These are phyloP conservation scores for Chondrosia reniformis DNA, from an alignment of 37 sponge, comb jelly and placozoan genomes.

Conservation along the genomic window DNA sequence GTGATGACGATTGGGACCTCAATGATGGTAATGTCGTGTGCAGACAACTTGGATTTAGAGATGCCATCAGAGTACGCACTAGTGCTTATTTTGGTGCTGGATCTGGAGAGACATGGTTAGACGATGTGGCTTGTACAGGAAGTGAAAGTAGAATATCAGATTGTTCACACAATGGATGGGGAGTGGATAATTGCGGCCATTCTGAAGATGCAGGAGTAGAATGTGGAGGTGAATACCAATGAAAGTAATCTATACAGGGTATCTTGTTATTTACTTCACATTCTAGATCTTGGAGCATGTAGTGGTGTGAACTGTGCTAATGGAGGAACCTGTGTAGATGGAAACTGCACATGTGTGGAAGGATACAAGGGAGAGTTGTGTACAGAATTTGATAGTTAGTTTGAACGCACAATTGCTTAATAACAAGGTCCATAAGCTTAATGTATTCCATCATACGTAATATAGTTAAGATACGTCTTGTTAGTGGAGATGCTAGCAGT, in stretches of 20 bases:
- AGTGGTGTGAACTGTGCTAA: no score
- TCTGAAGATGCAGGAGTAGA: slow-evolving; percentile 19
- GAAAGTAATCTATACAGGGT: no score
- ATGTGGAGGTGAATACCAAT: not conserved
- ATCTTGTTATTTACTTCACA: no score
- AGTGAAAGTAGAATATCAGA: not conserved
- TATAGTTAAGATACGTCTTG: not conserved
- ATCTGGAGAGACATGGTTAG: not conserved
- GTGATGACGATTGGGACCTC: slow-evolving; percentile 20
- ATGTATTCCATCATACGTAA: no score
- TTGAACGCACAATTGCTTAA: not conserved
- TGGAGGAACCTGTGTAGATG: no score
- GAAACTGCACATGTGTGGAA: no score
- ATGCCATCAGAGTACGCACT: not conserved
- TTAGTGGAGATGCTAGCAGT: not conserved
- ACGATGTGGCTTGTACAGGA: slow-evolving; percentile 1
- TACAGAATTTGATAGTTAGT: no score
- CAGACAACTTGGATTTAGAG: slow-evolving; percentile 8
- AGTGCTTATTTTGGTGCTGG: not conserved
- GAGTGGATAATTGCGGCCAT: not conserved
- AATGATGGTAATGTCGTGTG: slow-evolving; percentile 12
- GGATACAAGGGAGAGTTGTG: no score
- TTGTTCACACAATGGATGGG: slow-evolving; percentile 10
- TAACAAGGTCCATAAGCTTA: no score
- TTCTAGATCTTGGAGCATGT: no score